Base-by-base conservation (phyloP, 2,888 invertebrate species). In the Sclerodermus sp. region DNA sequence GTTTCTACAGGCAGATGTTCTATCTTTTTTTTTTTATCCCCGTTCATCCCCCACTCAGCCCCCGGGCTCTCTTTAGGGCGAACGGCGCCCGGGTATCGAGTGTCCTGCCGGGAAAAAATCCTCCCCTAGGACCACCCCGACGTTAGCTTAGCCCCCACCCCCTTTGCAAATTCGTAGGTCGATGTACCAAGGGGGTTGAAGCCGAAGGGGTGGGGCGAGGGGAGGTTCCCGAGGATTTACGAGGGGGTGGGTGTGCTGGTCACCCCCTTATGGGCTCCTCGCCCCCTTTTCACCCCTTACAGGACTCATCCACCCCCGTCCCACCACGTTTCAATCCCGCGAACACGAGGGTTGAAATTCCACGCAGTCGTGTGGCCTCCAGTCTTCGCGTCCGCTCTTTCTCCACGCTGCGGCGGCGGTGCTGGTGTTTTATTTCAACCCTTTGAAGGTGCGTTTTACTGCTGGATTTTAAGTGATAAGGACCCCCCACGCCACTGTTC, bases 101-200 rank as follows among this genome's bases (percentile, higher is more conserved):
- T 51, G 66, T 64, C 61, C 58, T 53, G 45, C 55, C 53, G 46
- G 62, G 66, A 66, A 66, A 70, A 73, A 71, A 67, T 67, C 64
- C 64, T 67, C 71, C 71, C 73, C 70, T 68, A 68, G 62, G 59
- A 67, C 51, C 60, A 57, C 50, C 34, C 13, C 60, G 48, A 39
- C 47, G 62, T 60, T 62, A 67, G 59, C 61, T 59, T 62, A 62
- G 62, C 55, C 47, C 54, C 53, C 51, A 52, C 53, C 58, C 54
- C 51, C 45, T 49, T 39, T 12, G 18, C 23, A 36, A 36, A 42
- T 44, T 42, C 53, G 41, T 47, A 49, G 55, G 45, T 55, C 44
- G 53, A 53, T 59, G 50, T 46, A 58, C 50, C 34, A 12, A n/a
- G n/a, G n/a, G n/a, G n/a, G n/a, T n/a, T n/a, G n/a, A n/a, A n/a